These are phyloP conservation scores for Ageneiosus marmoratus DNA, from an alignment of 2,113 vertebrate genomes.

Conservation along the genomic window DNA sequence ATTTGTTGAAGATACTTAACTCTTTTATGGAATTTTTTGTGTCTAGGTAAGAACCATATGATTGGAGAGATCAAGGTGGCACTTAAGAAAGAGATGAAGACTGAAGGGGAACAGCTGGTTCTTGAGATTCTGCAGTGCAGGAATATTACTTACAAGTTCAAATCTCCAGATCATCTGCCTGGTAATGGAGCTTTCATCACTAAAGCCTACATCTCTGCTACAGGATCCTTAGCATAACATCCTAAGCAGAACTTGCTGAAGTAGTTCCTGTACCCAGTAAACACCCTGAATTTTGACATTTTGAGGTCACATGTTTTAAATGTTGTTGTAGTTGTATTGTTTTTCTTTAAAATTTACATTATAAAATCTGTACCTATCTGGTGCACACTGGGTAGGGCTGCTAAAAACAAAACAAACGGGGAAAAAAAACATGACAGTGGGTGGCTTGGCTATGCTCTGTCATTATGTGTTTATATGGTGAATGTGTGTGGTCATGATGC, in stretches of 20 bases:
- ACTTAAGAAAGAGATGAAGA: conserved; percentile 97
- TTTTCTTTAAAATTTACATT: background rate
- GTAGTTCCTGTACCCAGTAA: background rate
- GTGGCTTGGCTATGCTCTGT: background rate
- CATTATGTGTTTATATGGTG: background rate
- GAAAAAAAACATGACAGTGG: no score
- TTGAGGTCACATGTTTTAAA: background rate
- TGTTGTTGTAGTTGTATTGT: background rate
- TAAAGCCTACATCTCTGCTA: background rate
- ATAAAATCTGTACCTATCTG: background rate
- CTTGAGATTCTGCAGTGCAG: conserved; percentile 97
- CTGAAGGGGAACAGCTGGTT: conserved; percentile 94
- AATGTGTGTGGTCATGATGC: background rate
- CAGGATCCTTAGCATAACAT: background rate
- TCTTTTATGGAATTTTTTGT: background rate
- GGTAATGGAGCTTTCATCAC: conserved; percentile 68
- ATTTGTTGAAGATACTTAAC: no score
- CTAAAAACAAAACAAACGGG: no score
- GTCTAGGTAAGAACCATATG: conserved; percentile 74
- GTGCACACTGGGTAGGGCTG: background rate
- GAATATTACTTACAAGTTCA: conserved; percentile 99
- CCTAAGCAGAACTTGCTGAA: background rate
- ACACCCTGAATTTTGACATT: background rate
- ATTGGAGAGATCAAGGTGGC: conserved; percentile 99
- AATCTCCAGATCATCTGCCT: conserved; percentile 97